phyloP scores from a whole-genome alignment of 2,888 invertebrate genomes.

The Eudasyphora cyanicolor region DNA sequence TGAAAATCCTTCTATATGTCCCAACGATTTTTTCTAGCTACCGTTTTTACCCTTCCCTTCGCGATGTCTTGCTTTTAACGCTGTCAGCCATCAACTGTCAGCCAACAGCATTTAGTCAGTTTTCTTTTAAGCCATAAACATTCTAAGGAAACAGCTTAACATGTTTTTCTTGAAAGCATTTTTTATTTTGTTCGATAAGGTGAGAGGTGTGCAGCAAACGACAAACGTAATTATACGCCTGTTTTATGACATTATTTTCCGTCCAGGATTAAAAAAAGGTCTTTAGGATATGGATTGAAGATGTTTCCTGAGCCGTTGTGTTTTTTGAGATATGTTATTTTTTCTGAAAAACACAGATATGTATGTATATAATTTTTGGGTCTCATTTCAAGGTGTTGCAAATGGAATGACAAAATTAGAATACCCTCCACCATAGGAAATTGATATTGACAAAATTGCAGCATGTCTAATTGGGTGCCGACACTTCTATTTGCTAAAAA shows the following conservation, averaged over 20 bases:
- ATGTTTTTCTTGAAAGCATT: background rate
- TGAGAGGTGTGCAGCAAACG: background rate
- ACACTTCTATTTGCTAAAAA: too few relatives aligned
- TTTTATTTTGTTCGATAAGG: background rate
- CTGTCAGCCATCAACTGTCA: background rate
- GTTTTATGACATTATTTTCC: background rate
- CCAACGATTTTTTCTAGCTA: background rate
- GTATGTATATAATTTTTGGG: too few relatives aligned
- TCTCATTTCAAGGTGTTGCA: too few relatives aligned
- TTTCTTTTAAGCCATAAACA: background rate
- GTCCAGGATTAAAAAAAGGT: background rate
- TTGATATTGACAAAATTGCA: too few relatives aligned
- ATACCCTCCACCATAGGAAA: too few relatives aligned
- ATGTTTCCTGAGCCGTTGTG: too few relatives aligned
- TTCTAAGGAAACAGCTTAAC: background rate
- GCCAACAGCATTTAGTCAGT: background rate
- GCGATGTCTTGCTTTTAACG: background rate
- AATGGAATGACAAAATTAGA: too few relatives aligned
- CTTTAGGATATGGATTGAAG: too few relatives aligned
- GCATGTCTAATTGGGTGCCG: too few relatives aligned
- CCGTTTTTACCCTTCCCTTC: background rate
- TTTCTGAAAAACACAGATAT: too few relatives aligned
- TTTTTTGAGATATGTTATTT: too few relatives aligned
- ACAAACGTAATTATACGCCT: slow-evolving; percentile 4
- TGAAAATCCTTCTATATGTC: background rate